phyloP scores from a whole-genome alignment of 2,113 vertebrate species.

The Myotis davidii region DNA sequence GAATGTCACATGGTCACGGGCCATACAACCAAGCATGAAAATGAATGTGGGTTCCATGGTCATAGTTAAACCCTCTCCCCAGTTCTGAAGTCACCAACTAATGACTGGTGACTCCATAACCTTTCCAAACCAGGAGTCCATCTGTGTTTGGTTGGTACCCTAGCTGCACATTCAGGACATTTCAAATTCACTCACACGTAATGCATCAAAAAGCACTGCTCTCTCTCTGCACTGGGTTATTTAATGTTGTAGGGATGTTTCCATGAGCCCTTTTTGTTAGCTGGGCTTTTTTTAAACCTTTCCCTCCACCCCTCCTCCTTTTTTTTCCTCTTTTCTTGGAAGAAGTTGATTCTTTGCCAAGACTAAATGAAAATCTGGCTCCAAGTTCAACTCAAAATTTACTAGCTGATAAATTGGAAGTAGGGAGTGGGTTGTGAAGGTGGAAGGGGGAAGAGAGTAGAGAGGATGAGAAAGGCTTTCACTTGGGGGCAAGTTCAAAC shows the following conservation, averaged over 20 bases:
- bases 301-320: not conserved
- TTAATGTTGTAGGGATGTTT: conserved; percentile 22
- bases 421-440: conserved; percentile 30
- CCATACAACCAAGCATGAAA: not conserved
- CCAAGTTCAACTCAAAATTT: conserved; percentile 72
- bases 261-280: conserved; percentile 56
- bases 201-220: conserved; percentile 47
- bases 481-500: conserved; percentile 67
- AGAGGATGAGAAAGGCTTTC: conserved; percentile 35
- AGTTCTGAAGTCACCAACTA: not conserved
- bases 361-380: conserved; percentile 67
- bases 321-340: conserved; percentile 57
- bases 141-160: not conserved
- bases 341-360: conserved; percentile 71
- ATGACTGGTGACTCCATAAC: not conserved
- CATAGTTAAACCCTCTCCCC: not conserved
- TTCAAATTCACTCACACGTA: conserved; percentile 51
- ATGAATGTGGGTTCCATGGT: not conserved
- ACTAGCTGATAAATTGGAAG: conserved; percentile 74
- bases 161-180: not conserved
- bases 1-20: not conserved
- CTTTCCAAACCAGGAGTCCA: conserved; percentile 21
- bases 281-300: not conserved
- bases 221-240: not conserved
- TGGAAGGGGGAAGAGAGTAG: not conserved